Conservation (phyloP, 2,113 vertebrate genomes). For the Calidris pugnax region DNA sequence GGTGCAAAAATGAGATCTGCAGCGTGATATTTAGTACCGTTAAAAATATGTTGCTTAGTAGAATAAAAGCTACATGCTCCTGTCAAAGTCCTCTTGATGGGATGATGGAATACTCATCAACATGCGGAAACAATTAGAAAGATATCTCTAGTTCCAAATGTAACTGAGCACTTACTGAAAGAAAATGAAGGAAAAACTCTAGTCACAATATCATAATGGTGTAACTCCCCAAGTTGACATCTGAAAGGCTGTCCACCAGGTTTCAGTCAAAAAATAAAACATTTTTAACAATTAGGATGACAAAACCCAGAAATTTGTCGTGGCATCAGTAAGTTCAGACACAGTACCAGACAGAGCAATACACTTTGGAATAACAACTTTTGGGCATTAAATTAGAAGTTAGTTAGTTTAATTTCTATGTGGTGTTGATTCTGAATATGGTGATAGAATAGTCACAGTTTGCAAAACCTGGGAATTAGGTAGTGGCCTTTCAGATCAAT, state of each 20-base stretch:
- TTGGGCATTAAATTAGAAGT: not conserved
- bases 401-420: not conserved
- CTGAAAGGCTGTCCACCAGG: not conserved
- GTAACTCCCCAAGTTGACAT: not conserved
- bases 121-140: not conserved
- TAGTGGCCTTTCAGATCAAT: not conserved
- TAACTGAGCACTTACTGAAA: not conserved
- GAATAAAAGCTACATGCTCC: not conserved
- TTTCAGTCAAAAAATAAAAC: not conserved
- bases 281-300: not conserved
- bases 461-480: not conserved
- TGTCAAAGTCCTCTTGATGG: not conserved
- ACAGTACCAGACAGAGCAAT: not conserved
- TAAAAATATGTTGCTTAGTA: not conserved
- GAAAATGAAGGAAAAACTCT: not conserved
- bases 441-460: not conserved
- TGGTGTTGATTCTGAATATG: not conserved
- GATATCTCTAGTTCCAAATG: not conserved
- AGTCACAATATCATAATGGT: not conserved
- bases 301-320: not conserved
- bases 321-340: not conserved
- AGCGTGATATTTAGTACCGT: not conserved
- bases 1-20: not conserved
- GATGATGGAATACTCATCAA: not conserved
- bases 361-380: not conserved